A percentile compares a stretch with the other conserved stretches of the same genome.
Evolutionary conservation across 2,888 invertebrate species (phyloP).

Genomic region (Netelia virgata): DNA sequence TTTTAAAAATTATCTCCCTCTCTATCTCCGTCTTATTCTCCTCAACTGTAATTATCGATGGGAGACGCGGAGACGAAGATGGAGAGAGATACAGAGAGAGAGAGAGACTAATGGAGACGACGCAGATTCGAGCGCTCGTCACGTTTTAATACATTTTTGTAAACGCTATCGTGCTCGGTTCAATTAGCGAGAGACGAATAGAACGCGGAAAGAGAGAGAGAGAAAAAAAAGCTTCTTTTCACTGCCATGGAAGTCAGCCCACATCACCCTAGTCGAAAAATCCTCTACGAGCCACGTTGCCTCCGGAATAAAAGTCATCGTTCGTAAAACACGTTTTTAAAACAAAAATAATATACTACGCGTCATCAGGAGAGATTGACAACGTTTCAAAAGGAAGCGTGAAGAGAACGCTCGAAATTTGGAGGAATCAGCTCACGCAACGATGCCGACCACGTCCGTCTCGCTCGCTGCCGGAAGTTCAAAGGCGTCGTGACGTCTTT

Average conservation of each 20-base stretch:
- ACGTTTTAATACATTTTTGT: constrained; percentile 3
- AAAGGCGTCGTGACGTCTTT: constrained; percentile 38
- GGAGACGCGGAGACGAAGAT: neutral
- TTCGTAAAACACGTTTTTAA: constrained; percentile 5
- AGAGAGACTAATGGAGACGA: constrained; percentile 24
- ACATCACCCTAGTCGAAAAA: constrained; percentile 63
- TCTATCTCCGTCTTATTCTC: constrained; percentile 16
- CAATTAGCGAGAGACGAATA: neutral
- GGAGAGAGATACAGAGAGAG: neutral
- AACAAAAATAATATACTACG: neutral
- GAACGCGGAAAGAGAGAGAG: constrained; percentile 19
- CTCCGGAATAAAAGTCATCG: constrained; percentile 26
- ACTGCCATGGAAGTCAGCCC: constrained; percentile 66
- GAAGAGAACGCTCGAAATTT: constrained; percentile 27
- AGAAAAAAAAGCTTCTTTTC: constrained; percentile 33
- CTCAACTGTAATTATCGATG: neutral
- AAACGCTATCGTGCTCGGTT: constrained; percentile 32
- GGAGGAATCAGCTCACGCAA: constrained; percentile 36
- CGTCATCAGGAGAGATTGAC: constrained; percentile 5
- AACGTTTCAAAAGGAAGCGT: constrained; percentile 21
- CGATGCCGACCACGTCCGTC: constrained; percentile 32
- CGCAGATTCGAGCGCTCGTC: constrained; percentile 16
- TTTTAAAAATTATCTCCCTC: constrained; percentile 14
- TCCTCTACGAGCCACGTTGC: constrained; percentile 41
- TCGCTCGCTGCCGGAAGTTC: constrained; percentile 32